Percentiles rank a stretch among this genome's conserved stretches.
Conservation (phyloP, 2,797 vertebrate genomes). For the Hozukius guyotensis region DNA sequence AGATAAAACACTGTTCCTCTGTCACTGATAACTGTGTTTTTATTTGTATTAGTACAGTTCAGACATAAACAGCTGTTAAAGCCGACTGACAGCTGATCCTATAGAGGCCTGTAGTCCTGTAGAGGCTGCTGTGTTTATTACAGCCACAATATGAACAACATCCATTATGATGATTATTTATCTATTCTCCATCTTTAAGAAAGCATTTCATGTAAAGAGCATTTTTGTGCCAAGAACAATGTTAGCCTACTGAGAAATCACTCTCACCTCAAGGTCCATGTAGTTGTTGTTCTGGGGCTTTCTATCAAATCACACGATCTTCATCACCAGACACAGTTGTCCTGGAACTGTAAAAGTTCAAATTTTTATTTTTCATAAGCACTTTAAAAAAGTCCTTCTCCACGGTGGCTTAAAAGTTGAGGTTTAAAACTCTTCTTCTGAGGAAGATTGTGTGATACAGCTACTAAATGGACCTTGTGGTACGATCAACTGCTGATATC, state of each 20-base stretch:
- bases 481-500: not conserved
- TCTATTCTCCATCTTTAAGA: not conserved
- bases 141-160: not conserved
- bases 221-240: not conserved
- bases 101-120: too few species aligned
- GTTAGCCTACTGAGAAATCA: not conserved
- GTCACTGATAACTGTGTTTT: too few species aligned
- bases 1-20: too few species aligned
- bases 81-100: too few species aligned
- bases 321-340: not conserved
- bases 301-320: not conserved
- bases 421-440: not conserved
- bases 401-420: not conserved
- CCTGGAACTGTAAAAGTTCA: not conserved
- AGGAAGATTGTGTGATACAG: too few species aligned
- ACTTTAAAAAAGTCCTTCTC: not conserved
- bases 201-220: not conserved
- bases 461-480: not conserved
- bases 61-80: too few species aligned
- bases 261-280: not conserved
- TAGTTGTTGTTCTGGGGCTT: not conserved
- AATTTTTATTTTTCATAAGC: not conserved
- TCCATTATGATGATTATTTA: not conserved
- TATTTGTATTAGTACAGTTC: too few species aligned
- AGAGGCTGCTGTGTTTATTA: not conserved